Evolutionary conservation across 2,888 invertebrate genomes (phyloP), one percentile per base, ranked within the genome.

Genomic region (Erebia palarica): DNA sequence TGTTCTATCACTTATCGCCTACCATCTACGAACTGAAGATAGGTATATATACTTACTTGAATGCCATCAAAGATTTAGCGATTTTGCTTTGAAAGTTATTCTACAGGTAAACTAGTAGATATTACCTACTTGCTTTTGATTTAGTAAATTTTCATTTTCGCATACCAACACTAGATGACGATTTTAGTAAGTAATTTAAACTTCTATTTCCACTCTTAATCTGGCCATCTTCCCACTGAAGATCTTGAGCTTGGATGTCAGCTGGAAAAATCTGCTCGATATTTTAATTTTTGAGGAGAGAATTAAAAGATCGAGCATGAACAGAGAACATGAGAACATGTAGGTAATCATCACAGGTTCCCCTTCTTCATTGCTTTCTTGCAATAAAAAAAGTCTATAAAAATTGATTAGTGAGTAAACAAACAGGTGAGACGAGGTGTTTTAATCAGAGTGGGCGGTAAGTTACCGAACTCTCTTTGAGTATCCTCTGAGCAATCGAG

Each of bases 1-100:
- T 76, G 75, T 75, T 78, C 75, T 66, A 76, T 76, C 71, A 71
- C 76, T 78, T 77, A 75, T 75, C 73, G 75, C 71, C 72, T 73
- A 68, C 63, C 74, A 57, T 21, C 36, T 59, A 47, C 60, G 51
- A n/a, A 14, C 16, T 16, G 61, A 44, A 53, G 70, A 67, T 27
- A 27, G 36, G 7, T 36, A 14, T 3, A 1, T 57, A 73, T 70
- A 36, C 36, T 36, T 7, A 36, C 36, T 27, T 36, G 36, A 36
- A 36, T 65, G 49, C 51, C 53, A 67, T 74, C 58, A 69, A 71
- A 72, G 7, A 65, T 36, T 36, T 36, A 36, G 13, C 16, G 42
- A 66, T 73, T 67, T 73, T 55, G 42, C 57, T 65, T 65, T 65
- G 65, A 13, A 65, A 65, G 44, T 57, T 65, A 9, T 61, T 18